Evolutionary conservation across 2,888 invertebrate species (phyloP).

Genomic region (Serrognathus titanus): DNA sequence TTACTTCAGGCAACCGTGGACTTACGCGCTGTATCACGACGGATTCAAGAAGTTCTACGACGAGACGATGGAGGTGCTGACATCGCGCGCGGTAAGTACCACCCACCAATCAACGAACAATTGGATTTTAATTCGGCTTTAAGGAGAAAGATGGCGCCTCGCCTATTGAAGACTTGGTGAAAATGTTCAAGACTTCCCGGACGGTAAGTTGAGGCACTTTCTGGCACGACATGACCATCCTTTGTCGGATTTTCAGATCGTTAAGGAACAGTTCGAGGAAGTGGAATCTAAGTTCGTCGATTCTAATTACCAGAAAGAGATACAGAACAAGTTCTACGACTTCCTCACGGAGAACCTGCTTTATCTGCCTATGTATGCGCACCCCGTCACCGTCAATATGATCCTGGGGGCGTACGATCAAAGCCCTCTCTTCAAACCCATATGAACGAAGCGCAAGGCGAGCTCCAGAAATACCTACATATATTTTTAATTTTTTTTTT

Average conservation of each 20-base stretch:
- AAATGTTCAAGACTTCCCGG: slow-evolving; percentile 35
- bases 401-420: slow-evolving; percentile 37
- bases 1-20: slow-evolving; percentile 67
- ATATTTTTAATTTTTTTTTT: slow-evolving; percentile 8
- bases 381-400: slow-evolving; percentile 37
- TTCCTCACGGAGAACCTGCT: slow-evolving; percentile 38
- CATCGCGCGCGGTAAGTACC: slow-evolving; percentile 17
- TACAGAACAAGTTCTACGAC: slow-evolving; percentile 39
- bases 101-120: background rate
- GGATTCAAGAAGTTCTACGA: slow-evolving; percentile 52
- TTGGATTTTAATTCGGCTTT: slow-evolving; percentile 14
- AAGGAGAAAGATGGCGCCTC: slow-evolving; percentile 29
- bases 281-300: slow-evolving; percentile 34
- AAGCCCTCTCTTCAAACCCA: slow-evolving; percentile 38
- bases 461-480: background rate
- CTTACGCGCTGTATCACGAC: slow-evolving; percentile 62
- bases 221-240: background rate
- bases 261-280: slow-evolving; percentile 27
- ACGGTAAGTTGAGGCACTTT: slow-evolving; percentile 28
- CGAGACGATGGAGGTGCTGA: slow-evolving; percentile 36
- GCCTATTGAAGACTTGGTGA: slow-evolving; percentile 34
- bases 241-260: slow-evolving; percentile 30
- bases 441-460: slow-evolving; percentile 19
- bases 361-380: slow-evolving; percentile 45
- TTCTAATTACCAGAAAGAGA: slow-evolving; percentile 33